Base-by-base conservation (phyloP, 2,113 vertebrate genomes). In the Aegithalos caudatus region DNA sequence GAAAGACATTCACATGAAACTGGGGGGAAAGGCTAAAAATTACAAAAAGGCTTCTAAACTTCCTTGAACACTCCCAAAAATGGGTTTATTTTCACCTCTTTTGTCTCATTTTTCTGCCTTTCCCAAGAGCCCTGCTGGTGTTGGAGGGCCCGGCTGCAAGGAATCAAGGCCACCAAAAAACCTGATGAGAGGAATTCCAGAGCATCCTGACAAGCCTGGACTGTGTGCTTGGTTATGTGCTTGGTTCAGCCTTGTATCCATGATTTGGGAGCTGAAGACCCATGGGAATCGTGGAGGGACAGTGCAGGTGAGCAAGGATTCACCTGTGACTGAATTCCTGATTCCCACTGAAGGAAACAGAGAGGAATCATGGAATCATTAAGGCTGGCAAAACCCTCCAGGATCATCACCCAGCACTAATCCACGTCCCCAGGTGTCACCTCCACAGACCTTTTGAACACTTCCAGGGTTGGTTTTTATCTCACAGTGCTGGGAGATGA, bases 171-270 rank as follows among this genome's bases (percentile, higher is more conserved):
- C 50, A 20, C 8, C n/a, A n/a, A n/a, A 31, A 60, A 80, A 58
- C 9, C 33, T 47, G 45, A 11, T 1, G 14, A 77, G 78, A 87
- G 53, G 65, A 51, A 84, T 87, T 82, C 77, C 58, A 50, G 58
- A 82, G 54, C 9, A 40, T 1, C 10, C 31, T 50, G 78, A 25
- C 42, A 14, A 40, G 27, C 18, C 3, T 14, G 28, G 42, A 4
- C 11, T 9, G 5, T 12, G 47, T 28, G 54, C 25, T 81, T 50
- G 18, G 8, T 18, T 9, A 2, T 5, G 24, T 0, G 4, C 6
- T 53, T 33, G 14, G 21, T 22, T 57, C 65, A 67, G 45, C 12
- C 11, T 56, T 8, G 1, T 15, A 7, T 11, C 37, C 24, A 2
- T 9, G n/a, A 12, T 47, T 24, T 35, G n/a, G 45, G 54, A 77